Evolutionary conservation across 30 jellyfish, hydroid and myxozoan genomes (phyloP).

Genomic region (Turritopsis rubra): DNA sequence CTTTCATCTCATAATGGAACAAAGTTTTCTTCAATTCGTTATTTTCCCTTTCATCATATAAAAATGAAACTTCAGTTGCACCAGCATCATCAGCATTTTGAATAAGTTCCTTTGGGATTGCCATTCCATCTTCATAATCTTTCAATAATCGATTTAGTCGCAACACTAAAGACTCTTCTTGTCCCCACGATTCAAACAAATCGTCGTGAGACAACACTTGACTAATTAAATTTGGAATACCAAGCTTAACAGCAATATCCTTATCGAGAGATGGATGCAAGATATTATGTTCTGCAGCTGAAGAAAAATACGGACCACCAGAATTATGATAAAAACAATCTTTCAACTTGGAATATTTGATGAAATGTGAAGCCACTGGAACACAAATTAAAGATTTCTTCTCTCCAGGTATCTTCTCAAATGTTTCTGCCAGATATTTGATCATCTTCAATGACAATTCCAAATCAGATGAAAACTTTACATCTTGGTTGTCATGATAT

Average conservation of each 20-base stretch:
- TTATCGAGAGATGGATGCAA: constrained; percentile 38
- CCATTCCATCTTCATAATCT: constrained; percentile 76
- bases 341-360: not conserved
- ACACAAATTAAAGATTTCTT: not conserved
- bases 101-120: constrained; percentile 62
- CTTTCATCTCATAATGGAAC: constrained; percentile 51
- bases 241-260: constrained; percentile 29
- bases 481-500: constrained; percentile 8
- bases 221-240: constrained; percentile 42
- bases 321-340: constrained; percentile 5
- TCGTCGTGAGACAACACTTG: constrained; percentile 40
- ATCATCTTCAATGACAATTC: constrained; percentile 18
- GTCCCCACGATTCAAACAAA: constrained; percentile 67
- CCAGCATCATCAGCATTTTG: constrained; percentile 96
- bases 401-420: not conserved
- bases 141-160: constrained; percentile 50
- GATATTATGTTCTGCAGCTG: constrained; percentile 1
- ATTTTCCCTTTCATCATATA: constrained; percentile 57
- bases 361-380: not conserved
- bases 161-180: constrained; percentile 52
- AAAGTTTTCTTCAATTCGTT: constrained; percentile 13
- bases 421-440: constrained; percentile 13
- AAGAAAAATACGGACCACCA: not conserved
- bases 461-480: not conserved
- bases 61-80: constrained; percentile 51